These are phyloP conservation scores for Drosophila biarmipes DNA, from an alignment of 1,140 invertebrate genomes.

Conservation along the genomic window DNA sequence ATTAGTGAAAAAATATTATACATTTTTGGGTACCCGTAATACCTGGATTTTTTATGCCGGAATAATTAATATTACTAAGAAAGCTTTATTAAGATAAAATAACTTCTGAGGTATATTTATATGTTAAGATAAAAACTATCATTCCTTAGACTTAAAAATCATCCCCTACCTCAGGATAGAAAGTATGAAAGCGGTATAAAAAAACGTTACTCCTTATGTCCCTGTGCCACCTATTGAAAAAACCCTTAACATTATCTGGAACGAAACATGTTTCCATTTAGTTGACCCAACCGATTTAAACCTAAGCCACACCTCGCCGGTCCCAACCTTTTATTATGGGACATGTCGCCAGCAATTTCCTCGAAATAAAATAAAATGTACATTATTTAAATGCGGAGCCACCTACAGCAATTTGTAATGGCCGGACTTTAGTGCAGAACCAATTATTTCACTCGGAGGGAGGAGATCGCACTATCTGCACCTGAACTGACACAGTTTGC, in stretches of 20 bases:
- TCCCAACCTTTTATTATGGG: slow-evolving; percentile 19
- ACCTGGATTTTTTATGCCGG: too few relatives aligned
- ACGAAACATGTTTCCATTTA: not conserved
- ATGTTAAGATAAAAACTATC: too few relatives aligned
- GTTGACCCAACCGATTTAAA: slow-evolving; percentile 3
- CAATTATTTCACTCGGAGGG: slow-evolving; percentile 34
- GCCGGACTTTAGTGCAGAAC: slow-evolving; percentile 37
- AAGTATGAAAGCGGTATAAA: too few relatives aligned
- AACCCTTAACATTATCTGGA: not conserved
- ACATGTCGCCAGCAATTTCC: slow-evolving; percentile 36
- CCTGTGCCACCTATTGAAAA: not conserved
- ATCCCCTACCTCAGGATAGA: too few relatives aligned
- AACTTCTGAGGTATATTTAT: too few relatives aligned
- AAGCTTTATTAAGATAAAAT: too few relatives aligned
- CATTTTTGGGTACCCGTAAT: not conserved
- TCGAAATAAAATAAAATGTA: slow-evolving; percentile 42
- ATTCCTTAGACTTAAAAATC: too few relatives aligned
- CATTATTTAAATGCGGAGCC: slow-evolving; percentile 55
- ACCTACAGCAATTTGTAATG: slow-evolving; percentile 60
- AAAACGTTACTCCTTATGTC: not conserved
- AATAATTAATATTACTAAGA: too few relatives aligned
- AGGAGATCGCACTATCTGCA: slow-evolving; percentile 47
- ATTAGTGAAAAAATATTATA: not conserved
- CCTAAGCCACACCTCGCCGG: slow-evolving; percentile 23
- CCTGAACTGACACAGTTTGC: slow-evolving; percentile 66